A percentile compares a stretch with the other conserved stretches of the same genome.
Evolutionary conservation across 1,140 invertebrate species (phyloP).

Genomic region (Phocides pigmalion): DNA sequence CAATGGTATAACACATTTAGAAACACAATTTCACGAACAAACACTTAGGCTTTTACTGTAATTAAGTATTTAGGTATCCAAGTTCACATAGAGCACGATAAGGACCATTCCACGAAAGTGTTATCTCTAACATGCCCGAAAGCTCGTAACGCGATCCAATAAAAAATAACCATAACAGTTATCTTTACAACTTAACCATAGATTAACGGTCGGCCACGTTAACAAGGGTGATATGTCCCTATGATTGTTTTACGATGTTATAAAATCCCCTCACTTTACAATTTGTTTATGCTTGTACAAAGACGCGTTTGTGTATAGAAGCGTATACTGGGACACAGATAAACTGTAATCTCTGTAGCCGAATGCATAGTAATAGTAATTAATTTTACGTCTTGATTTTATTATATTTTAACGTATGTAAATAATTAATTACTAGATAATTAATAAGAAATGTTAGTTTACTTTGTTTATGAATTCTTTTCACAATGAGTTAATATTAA

Average conservation of each 20-base stretch:
- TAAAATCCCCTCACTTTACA: slow-evolving; percentile 49
- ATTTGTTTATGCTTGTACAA: slow-evolving; percentile 37
- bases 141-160: slow-evolving; percentile 39
- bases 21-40: too few relatives aligned
- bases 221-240: slow-evolving; percentile 53
- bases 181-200: slow-evolving; percentile 53
- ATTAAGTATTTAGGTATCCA: not conserved
- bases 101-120: slow-evolving; percentile 19
- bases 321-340: slow-evolving; percentile 24
- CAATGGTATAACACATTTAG: too few relatives aligned
- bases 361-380: not conserved
- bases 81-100: slow-evolving; percentile 4
- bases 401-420: too few relatives aligned
- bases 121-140: slow-evolving; percentile 32
- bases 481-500: too few relatives aligned
- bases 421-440: too few relatives aligned
- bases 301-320: not conserved
- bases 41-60: too few relatives aligned
- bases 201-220: slow-evolving; percentile 51
- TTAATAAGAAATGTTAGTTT: too few relatives aligned
- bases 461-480: too few relatives aligned
- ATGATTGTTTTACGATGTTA: slow-evolving; percentile 60
- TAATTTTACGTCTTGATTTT: not conserved
- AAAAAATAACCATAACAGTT: slow-evolving; percentile 46
- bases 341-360: not conserved